A percentile compares a stretch with the other conserved stretches of the same genome.
Evolutionary conservation across 2,113 vertebrate genomes (phyloP).

Genomic region (Baryphthengus martii): DNA sequence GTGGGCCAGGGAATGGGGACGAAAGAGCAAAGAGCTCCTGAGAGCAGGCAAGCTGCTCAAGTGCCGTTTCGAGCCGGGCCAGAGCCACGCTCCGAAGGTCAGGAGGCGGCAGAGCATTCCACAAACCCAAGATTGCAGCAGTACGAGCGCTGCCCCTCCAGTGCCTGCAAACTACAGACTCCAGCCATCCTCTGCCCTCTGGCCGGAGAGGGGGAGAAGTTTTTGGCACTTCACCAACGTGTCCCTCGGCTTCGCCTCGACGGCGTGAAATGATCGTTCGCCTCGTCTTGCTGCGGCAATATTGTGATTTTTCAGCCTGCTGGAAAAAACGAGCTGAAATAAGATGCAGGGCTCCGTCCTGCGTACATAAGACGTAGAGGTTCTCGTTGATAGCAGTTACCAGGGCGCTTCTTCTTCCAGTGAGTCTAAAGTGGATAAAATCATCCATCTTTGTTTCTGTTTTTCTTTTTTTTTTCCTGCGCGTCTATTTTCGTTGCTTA

Average conservation of each 20-base stretch:
- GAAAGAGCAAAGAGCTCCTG: background rate
- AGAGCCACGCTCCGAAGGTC: background rate
- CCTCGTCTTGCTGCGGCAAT: background rate
- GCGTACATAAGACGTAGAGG: background rate
- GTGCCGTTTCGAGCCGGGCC: background rate
- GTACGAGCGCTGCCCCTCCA: background rate
- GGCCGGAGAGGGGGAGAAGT: background rate
- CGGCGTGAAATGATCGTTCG: background rate
- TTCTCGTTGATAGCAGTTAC: background rate
- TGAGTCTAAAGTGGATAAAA: background rate
- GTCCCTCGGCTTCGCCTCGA: background rate
- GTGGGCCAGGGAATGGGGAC: background rate
- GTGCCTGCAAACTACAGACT: slow-evolving; percentile 29
- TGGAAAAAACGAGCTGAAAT: background rate
- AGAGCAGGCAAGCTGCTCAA: background rate
- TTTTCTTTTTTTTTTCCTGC: background rate
- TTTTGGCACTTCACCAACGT: background rate
- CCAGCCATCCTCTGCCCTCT: slow-evolving; percentile 8
- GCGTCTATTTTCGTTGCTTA: slow-evolving; percentile 22
- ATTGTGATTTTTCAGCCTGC: slow-evolving; percentile 4
- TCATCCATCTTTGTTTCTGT: background rate
- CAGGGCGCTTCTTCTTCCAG: background rate
- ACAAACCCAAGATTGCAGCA: slow-evolving; percentile 8
- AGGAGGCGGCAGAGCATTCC: slow-evolving; percentile 44
- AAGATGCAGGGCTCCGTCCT: background rate